Percentiles rank a stretch among this genome's conserved stretches.
Evolutionary conservation across 2,888 invertebrate species (phyloP).

Genomic region (Gymnosoma rotundatum): DNA sequence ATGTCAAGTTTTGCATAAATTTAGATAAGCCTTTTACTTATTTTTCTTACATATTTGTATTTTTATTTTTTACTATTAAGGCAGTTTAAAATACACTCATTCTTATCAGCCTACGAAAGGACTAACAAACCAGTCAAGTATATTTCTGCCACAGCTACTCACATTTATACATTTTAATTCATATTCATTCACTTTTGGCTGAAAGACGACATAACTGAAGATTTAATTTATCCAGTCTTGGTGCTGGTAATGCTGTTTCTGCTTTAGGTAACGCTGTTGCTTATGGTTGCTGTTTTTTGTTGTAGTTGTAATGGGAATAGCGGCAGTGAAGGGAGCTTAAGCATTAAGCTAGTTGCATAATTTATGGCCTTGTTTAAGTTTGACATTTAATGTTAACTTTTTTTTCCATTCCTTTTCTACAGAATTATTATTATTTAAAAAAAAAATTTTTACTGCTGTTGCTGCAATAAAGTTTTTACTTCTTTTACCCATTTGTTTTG

Average conservation of each 20-base stretch:
- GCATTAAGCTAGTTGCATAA: conserved; percentile 60
- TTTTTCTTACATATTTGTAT: neutral
- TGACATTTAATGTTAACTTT: conserved; percentile 64
- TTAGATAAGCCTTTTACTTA: conserved; percentile 49
- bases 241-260: neutral
- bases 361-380: conserved; percentile 66
- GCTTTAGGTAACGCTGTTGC: neutral
- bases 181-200: neutral
- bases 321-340: neutral
- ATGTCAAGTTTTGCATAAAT: conserved; percentile 60
- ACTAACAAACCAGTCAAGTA: conserved; percentile 31
- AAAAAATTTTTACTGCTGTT: neutral
- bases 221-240: conserved; percentile 6
- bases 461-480: neutral
- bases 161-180: conserved; percentile 35
- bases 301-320: neutral
- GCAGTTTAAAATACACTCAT: neutral
- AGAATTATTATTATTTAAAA: neutral
- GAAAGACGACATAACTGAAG: neutral
- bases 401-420: conserved; percentile 17
- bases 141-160: neutral
- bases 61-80: neutral
- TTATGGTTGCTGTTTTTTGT: neutral
- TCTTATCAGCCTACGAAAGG: neutral
- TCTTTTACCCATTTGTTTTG: neutral